Percentiles rank a stretch among this genome's conserved stretches.
Evolutionary conservation across 2,888 invertebrate genomes (phyloP).

Genomic region (Homarus gammarus): DNA sequence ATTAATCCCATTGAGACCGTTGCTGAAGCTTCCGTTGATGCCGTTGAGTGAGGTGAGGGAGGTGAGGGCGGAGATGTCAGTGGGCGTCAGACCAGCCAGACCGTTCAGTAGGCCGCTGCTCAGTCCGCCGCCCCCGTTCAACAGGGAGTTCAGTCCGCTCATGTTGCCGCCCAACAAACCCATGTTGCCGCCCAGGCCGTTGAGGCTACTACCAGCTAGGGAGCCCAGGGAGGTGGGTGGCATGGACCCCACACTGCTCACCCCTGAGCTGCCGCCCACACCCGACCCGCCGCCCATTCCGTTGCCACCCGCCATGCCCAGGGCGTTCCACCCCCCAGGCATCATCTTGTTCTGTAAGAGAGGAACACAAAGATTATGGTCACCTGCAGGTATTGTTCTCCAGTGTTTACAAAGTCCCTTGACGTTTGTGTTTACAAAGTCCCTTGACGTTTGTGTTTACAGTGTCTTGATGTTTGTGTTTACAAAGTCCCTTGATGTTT

Average conservation of each 20-base stretch:
- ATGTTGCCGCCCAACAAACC: not conserved
- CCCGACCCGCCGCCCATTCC: slow-evolving; percentile 10
- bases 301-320: slow-evolving; percentile 21
- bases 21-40: slow-evolving; percentile 55
- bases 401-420: no score
- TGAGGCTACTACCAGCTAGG: slow-evolving; percentile 18
- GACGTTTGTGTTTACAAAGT: no score
- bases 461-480: no score
- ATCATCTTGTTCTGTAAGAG: slow-evolving; percentile 62
- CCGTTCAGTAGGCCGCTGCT: slow-evolving; percentile 28
- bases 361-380: no score
- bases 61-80: slow-evolving; percentile 56
- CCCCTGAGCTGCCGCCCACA: not conserved
- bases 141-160: slow-evolving; percentile 31
- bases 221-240: slow-evolving; percentile 41
- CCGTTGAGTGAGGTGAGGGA: slow-evolving; percentile 54
- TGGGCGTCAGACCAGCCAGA: slow-evolving; percentile 52
- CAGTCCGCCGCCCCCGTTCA: slow-evolving; percentile 28
- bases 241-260: slow-evolving; percentile 38
- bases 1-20: slow-evolving; percentile 57
- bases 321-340: slow-evolving; percentile 53
- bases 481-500: no score
- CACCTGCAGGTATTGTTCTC: no score
- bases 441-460: no score
- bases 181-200: slow-evolving; percentile 31